Base-by-base conservation (phyloP, 2,888 invertebrate genomes). In the Amiota mariae region DNA sequence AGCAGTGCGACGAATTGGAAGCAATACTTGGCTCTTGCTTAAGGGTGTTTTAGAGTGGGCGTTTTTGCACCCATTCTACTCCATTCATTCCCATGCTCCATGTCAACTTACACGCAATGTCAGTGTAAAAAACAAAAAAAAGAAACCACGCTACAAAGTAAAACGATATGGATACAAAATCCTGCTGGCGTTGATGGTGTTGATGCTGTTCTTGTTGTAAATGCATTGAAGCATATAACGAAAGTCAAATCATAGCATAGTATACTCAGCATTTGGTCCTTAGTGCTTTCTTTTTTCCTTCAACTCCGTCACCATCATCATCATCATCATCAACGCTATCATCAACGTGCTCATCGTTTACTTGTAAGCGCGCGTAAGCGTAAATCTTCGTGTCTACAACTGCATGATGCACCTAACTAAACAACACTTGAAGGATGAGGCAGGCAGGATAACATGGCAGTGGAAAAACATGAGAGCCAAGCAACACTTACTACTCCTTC, bases 1-100 rank as follows among this genome's bases (percentile, higher is more conserved):
- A n/a, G 84, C 85, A 85, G 84, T 85, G 85, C 85, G 85, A 85
- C 85, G 85, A 85, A 85, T 86, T 85, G 85, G 85, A 85, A 85
- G 84, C 85, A 86, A 85, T 51, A 12, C 48, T 54, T 63, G 36
- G 36, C 36, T 36, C 36, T 36, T 36, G 36, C 36, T 36, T 51
- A 24, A 64, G 24, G 64, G 20, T 57, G 66, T 59, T 68, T 59
- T 59, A 70, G 70, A 24, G 59, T 71, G 54, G 12, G 70, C 63
- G 63, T 24, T 24, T 13, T 36, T 63, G 20, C 11, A 9, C 61
- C n/a, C 20, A 18, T 61, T 10, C 18, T n/a, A n/a, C n/a, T 10
- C 18, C 24, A 24, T 24, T 24, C 20, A 18, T 61, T 10, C 18
- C 18, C 18, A 56, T 56, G 18, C 36, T 36, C 36, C 36, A 36